Evolutionary conservation across 2,888 invertebrate genomes (phyloP).

Genomic region (Apamea anceps): DNA sequence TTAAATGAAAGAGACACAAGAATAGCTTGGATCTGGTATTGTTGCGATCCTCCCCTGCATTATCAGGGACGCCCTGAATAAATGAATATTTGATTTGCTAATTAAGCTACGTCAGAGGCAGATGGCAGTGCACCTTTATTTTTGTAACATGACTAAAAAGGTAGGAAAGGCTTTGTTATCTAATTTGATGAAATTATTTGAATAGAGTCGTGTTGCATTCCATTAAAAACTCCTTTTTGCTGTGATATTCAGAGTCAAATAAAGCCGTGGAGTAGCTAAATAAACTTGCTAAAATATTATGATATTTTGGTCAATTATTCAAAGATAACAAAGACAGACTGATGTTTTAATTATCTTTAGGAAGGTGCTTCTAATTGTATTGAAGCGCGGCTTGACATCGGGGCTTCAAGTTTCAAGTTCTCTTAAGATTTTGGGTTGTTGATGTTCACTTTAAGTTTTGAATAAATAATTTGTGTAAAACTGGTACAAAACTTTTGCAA

Average conservation of each 20-base stretch:
- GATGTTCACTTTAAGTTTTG: slow-evolving; percentile 49
- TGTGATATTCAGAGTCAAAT: not conserved
- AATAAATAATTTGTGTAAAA: slow-evolving; percentile 40
- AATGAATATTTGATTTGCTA: slow-evolving; percentile 87
- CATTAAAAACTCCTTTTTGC: slow-evolving; percentile 27
- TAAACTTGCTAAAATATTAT: not conserved
- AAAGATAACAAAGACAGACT: not conserved
- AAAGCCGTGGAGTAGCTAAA: not conserved
- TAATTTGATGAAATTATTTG: slow-evolving; percentile 45
- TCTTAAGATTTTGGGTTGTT: slow-evolving; percentile 20
- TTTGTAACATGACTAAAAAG: slow-evolving; percentile 59
- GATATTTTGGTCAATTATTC: slow-evolving; percentile 2
- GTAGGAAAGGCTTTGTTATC: slow-evolving; percentile 53
- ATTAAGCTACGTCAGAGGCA: slow-evolving; percentile 78
- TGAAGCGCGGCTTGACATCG: slow-evolving; percentile 6
- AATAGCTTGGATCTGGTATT: slow-evolving; percentile 59
- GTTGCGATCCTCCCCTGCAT: slow-evolving; percentile 71
- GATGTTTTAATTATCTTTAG: slow-evolving; percentile 22
- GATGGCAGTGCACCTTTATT: slow-evolving; percentile 67
- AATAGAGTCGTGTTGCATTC: slow-evolving; percentile 28
- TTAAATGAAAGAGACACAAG: slow-evolving; percentile 51
- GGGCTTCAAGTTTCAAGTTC: slow-evolving; percentile 23
- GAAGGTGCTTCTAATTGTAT: slow-evolving; percentile 18
- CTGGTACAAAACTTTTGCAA: slow-evolving; percentile 18
- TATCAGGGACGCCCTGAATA: slow-evolving; percentile 80